Evolutionary conservation across 1,140 invertebrate genomes (phyloP), one percentile per base, ranked within the genome.

Genomic region (Andricus grossulariae): DNA sequence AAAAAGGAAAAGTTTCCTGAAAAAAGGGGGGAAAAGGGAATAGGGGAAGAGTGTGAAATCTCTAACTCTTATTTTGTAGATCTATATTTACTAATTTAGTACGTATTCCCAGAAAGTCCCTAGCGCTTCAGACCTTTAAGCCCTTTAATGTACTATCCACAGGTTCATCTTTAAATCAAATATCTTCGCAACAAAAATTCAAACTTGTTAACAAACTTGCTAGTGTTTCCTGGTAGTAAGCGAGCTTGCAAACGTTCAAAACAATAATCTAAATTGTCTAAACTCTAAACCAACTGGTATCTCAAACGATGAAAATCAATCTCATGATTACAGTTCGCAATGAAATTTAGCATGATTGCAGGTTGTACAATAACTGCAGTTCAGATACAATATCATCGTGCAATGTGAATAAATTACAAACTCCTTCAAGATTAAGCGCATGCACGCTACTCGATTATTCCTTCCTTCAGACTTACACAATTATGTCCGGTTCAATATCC

Each of bases 361-460:
- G 15, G 60, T 39, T 66, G 60, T 39, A 66, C 57, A 66, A 66
- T 66, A 66, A 66, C 45, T 66, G 60, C 60, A 66, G 57, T 66
- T 66, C 57, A 66, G 57, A 66, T 32, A 66, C 57, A 66, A 66
- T 45, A 66, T 66, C 60, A 66, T 66, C 60, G 60, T 39, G 60
- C 60, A 66, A 39, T 66, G 60, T 66, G 60, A 66, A 66, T 66
- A 66, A 66, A 66, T 66, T 66, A 66, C 60, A 32, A 66, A 66
- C 60, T 66, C 32, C 70, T 73, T 73, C 50, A 66, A 60, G 60
- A 25, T 79, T 73, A 72, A 77, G 18, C 71, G 45, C 71, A 21
- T 25, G 21, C 71, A 21, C 50, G 21, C 71, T 80, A 80, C 51
- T 70, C 72, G 66, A 76, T 79, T 82, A 79, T 77, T 72, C 39